phyloP scores from a whole-genome alignment of 2,888 invertebrate genomes.

The Epirrita christyi region DNA sequence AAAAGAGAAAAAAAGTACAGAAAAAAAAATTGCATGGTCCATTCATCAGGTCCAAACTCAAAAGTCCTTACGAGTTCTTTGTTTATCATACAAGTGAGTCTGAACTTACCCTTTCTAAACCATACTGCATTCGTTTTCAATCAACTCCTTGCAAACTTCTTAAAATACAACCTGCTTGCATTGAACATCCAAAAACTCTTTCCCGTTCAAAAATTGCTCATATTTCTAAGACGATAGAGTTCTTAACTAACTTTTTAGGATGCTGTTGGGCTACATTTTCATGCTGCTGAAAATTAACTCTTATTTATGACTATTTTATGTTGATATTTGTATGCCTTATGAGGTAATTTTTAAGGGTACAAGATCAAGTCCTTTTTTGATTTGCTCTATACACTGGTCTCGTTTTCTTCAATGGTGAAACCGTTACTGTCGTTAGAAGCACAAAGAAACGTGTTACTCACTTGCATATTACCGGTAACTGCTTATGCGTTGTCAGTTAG shows the following conservation, averaged over 20 bases:
- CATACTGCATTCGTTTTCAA: slow-evolving; percentile 77
- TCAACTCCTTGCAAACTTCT: slow-evolving; percentile 68
- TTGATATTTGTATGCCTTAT: not conserved
- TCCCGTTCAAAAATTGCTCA: slow-evolving; percentile 19
- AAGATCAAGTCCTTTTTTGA: slow-evolving; percentile 58
- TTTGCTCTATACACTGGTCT: slow-evolving; percentile 50
- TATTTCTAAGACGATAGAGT: slow-evolving; percentile 10
- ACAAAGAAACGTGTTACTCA: slow-evolving; percentile 38
- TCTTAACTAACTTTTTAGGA: not conserved
- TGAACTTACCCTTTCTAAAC: slow-evolving; percentile 68
- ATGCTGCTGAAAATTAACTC: slow-evolving; percentile 16
- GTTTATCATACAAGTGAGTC: slow-evolving; percentile 66
- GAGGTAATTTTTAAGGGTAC: slow-evolving; percentile 29
- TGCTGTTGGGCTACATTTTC: not conserved
- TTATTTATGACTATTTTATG: not conserved
- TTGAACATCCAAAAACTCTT: slow-evolving; percentile 29
- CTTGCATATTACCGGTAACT: slow-evolving; percentile 24
- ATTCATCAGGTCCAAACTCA: slow-evolving; percentile 63
- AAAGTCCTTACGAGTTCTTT: slow-evolving; percentile 72
- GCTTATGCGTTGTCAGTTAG: slow-evolving; percentile 10
- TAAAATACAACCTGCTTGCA: slow-evolving; percentile 41
- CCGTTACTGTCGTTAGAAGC: slow-evolving; percentile 64
- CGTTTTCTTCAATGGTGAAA: slow-evolving; percentile 61
- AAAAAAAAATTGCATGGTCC: slow-evolving; percentile 25
- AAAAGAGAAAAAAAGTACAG: slow-evolving; percentile 12